These are phyloP conservation scores for Acromyrmex echinatior DNA, from an alignment of 1,140 invertebrate genomes.

Conservation along the genomic window DNA sequence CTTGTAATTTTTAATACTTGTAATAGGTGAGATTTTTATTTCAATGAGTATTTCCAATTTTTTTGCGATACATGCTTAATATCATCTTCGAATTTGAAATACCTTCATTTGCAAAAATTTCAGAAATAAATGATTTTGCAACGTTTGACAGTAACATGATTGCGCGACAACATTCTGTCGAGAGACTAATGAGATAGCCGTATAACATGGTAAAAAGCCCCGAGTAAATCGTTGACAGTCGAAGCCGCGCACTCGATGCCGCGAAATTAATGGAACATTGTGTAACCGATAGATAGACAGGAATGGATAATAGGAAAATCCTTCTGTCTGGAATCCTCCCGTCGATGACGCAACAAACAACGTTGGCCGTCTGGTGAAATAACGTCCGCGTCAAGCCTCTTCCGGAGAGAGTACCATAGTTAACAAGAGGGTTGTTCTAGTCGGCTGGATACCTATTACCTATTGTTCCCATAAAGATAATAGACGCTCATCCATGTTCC, in stretches of 20 bases:
- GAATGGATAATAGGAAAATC: slow-evolving; percentile 11
- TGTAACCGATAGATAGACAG: not conserved
- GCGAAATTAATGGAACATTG: slow-evolving; percentile 51
- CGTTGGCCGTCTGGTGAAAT: slow-evolving; percentile 37
- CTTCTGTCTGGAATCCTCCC: slow-evolving; percentile 25
- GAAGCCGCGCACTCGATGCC: not conserved
- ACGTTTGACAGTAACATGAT: not conserved
- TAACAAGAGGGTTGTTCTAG: slow-evolving; percentile 60
- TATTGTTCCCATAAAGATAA: slow-evolving; percentile 60
- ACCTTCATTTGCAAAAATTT: not conserved
- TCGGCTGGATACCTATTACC: slow-evolving; percentile 46
- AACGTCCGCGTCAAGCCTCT: slow-evolving; percentile 47
- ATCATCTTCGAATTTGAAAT: not conserved
- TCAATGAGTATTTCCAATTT: too few relatives aligned
- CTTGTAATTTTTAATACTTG: too few relatives aligned
- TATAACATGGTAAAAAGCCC: slow-evolving; percentile 19
- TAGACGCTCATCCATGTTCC: slow-evolving; percentile 37
- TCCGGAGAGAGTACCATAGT: slow-evolving; percentile 36
- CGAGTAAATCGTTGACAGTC: slow-evolving; percentile 18
- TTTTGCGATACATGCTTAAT: too few relatives aligned
- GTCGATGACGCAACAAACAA: slow-evolving; percentile 52
- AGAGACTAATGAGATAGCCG: slow-evolving; percentile 26
- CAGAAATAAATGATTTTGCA: not conserved
- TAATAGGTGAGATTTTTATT: too few relatives aligned
- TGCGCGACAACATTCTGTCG: slow-evolving; percentile 1